phyloP scores from a whole-genome alignment of 2,113 vertebrate species.

The Rhinogobius similis region DNA sequence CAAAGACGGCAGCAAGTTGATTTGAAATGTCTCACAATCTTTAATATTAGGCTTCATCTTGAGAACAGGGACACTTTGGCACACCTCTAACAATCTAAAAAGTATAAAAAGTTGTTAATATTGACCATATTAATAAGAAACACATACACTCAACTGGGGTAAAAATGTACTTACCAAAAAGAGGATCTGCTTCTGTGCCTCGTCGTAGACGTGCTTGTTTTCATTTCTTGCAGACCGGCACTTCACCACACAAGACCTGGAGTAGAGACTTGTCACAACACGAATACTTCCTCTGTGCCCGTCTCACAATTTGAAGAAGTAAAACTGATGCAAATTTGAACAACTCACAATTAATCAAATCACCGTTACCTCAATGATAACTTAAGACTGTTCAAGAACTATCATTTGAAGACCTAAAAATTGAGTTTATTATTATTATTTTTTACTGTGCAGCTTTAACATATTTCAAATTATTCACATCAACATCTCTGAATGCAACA shows the following conservation, averaged over 20 bases:
- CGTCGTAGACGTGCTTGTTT: no score
- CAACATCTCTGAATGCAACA: no score
- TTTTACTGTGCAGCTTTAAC: no score
- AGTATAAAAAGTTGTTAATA: not conserved
- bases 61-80: no score
- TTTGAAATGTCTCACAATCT: slow-evolving; percentile 41
- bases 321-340: slow-evolving; percentile 9
- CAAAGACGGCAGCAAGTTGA: slow-evolving; percentile 55
- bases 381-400: no score
- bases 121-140: not conserved
- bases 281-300: slow-evolving; percentile 25
- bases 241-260: no score
- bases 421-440: no score
- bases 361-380: not conserved
- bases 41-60: slow-evolving; percentile 20
- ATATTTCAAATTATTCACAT: no score
- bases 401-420: not conserved
- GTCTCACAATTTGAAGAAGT: slow-evolving; percentile 34
- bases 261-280: no score
- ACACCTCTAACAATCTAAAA: not conserved
- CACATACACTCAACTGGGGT: not conserved
- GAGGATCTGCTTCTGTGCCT: not conserved
- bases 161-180: slow-evolving; percentile 14
- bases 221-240: no score
- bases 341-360: slow-evolving; percentile 2